Percentiles rank a stretch among this genome's conserved stretches.
phyloP scores from a whole-genome alignment of 2,888 invertebrate species.

The Germaria angustata region DNA sequence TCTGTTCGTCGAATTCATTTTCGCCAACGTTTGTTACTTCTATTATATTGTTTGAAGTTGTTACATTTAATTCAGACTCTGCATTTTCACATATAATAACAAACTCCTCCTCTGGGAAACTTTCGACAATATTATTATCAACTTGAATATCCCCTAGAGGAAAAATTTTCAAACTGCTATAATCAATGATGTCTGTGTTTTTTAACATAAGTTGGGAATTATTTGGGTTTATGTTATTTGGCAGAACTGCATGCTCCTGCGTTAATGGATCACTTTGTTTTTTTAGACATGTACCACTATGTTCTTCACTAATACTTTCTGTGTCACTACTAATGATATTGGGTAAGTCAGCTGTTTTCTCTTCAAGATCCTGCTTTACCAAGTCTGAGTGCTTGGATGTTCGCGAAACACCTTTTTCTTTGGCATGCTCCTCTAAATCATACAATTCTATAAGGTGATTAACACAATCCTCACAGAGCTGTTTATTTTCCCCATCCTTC shows the following conservation, averaged over 20 bases:
- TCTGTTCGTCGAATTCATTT: background rate
- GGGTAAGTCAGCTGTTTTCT: too few relatives aligned
- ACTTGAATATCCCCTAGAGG: background rate
- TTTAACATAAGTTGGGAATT: background rate
- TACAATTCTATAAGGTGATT: constrained; percentile 74
- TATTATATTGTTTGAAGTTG: background rate
- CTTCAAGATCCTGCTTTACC: too few relatives aligned
- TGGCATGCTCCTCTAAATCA: constrained; percentile 73
- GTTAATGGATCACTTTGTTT: background rate
- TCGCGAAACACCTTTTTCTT: constrained; percentile 60
- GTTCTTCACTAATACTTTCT: background rate
- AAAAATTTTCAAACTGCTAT: constrained; percentile 57
- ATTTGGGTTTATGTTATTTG: background rate
- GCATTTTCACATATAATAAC: background rate
- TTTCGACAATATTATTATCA: background rate
- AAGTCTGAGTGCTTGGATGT: too few relatives aligned
- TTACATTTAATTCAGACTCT: background rate
- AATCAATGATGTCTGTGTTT: background rate
- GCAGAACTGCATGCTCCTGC: too few relatives aligned
- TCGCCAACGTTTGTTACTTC: background rate
- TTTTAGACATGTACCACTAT: background rate
- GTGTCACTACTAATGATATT: too few relatives aligned
- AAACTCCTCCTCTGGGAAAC: background rate
- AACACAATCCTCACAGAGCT: constrained; percentile 74
- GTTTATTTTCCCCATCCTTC: constrained; percentile 60